Conservation (phyloP, 2,113 vertebrate species). For the Sialia sialis region DNA sequence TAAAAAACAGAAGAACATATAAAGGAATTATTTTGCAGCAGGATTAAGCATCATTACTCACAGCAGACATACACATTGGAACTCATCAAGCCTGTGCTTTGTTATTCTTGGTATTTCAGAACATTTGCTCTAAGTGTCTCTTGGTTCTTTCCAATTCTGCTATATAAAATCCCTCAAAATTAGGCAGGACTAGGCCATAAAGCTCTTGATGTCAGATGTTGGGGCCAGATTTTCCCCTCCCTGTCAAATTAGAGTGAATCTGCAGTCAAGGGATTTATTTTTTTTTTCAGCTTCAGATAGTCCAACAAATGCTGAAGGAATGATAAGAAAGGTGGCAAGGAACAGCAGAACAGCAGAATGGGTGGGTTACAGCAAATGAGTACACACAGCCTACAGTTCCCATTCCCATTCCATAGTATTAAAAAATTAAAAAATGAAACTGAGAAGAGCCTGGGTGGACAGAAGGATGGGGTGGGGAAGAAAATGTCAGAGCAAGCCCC, state of each 20-base stretch:
- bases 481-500: constrained; percentile 60
- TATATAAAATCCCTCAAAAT: constrained; percentile 32
- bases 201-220: constrained; percentile 13
- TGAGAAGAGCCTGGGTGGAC: constrained; percentile 3
- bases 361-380: background rate
- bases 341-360: background rate
- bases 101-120: constrained; percentile 67
- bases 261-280: background rate
- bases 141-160: constrained; percentile 48
- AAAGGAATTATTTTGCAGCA: constrained; percentile 72
- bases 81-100: constrained; percentile 59
- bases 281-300: background rate
- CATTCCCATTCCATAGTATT: background rate
- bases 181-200: constrained; percentile 25
- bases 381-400: background rate
- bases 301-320: background rate
- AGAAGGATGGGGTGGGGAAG: constrained; percentile 5
- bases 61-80: constrained; percentile 62
- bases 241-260: constrained; percentile 20
- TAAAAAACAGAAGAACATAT: constrained; percentile 64
- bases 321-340: background rate
- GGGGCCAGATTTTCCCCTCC: background rate
- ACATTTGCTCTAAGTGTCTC: constrained; percentile 30
- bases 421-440: background rate
- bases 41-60: constrained; percentile 66